phyloP scores from a whole-genome alignment of 1,140 invertebrate species.

The Acromyrmex echinatior region DNA sequence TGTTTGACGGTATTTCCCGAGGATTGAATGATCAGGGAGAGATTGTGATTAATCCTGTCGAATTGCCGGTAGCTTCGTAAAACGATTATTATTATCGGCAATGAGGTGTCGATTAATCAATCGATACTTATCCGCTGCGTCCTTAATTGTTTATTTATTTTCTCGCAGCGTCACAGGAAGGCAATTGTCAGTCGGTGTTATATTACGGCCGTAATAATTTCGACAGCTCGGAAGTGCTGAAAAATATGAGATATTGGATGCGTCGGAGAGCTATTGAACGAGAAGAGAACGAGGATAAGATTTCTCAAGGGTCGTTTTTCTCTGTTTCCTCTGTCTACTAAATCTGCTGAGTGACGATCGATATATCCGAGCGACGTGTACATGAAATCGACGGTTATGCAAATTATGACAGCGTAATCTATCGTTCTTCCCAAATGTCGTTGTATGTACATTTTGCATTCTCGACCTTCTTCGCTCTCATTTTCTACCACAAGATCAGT shows the following conservation, averaged over 20 bases:
- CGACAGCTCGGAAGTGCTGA: background rate
- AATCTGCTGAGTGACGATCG: background rate
- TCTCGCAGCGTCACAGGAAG: background rate
- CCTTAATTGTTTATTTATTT: background rate
- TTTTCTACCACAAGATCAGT: background rate
- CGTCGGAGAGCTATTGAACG: background rate
- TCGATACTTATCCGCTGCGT: background rate
- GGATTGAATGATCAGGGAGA: background rate
- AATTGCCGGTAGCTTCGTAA: conserved; percentile 29
- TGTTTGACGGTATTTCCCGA: conserved; percentile 41
- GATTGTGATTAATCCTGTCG: conserved; percentile 51
- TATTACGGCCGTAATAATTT: conserved; percentile 13
- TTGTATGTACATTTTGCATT: conserved; percentile 27
- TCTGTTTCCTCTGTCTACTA: conserved; percentile 13
- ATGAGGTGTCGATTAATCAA: conserved; percentile 42
- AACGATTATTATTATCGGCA: conserved; percentile 48
- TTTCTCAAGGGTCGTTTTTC: background rate
- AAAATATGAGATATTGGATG: conserved; percentile 17
- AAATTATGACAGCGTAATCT: conserved; percentile 37
- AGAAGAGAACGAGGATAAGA: conserved; percentile 3
- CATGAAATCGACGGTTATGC: conserved; percentile 11
- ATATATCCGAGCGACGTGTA: conserved; percentile 10
- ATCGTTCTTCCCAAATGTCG: conserved; percentile 29
- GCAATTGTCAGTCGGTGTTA: conserved; percentile 18
- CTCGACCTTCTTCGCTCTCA: background rate